Percentiles rank a stretch among this genome's conserved stretches.
These are phyloP conservation scores for Sisor rabdophorus DNA, from an alignment of 2,113 vertebrate species.

Conservation along the genomic window DNA sequence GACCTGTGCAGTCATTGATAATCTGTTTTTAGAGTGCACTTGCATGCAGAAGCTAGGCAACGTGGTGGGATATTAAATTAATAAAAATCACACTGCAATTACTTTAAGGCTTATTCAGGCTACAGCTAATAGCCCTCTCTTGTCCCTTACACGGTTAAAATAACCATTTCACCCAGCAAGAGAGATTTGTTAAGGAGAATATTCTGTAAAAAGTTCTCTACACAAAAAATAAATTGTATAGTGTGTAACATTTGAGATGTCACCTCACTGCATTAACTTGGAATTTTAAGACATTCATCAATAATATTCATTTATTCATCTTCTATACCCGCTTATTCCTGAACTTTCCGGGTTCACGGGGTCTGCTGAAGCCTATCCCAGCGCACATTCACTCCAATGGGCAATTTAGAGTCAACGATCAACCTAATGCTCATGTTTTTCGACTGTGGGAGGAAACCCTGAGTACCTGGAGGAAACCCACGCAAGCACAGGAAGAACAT, in stretches of 20 bases:
- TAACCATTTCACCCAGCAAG: background rate
- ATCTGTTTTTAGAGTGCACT: background rate
- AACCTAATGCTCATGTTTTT: too few species aligned
- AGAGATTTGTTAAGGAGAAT: background rate
- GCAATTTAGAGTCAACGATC: too few species aligned
- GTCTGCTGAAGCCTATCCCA: too few species aligned
- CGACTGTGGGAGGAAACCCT: too few species aligned
- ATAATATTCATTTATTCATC: too few species aligned
- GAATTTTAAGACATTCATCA: too few species aligned
- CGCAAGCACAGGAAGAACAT: too few species aligned
- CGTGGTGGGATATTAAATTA: background rate
- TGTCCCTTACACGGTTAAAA: background rate
- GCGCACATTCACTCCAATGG: too few species aligned
- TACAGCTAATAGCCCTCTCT: background rate
- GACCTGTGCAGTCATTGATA: slow-evolving; percentile 8
- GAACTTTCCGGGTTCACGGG: too few species aligned
- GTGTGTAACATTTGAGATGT: background rate
- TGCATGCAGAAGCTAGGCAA: background rate
- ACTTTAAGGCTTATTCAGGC: slow-evolving; percentile 5
- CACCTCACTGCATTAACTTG: background rate
- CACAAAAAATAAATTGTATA: background rate
- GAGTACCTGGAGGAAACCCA: too few species aligned
- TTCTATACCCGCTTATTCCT: too few species aligned
- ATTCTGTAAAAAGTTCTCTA: background rate
- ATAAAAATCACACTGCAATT: slow-evolving; percentile 12